Evolutionary conservation across 2,797 vertebrate genomes (phyloP).

Genomic region (Nothura maculosa): DNA sequence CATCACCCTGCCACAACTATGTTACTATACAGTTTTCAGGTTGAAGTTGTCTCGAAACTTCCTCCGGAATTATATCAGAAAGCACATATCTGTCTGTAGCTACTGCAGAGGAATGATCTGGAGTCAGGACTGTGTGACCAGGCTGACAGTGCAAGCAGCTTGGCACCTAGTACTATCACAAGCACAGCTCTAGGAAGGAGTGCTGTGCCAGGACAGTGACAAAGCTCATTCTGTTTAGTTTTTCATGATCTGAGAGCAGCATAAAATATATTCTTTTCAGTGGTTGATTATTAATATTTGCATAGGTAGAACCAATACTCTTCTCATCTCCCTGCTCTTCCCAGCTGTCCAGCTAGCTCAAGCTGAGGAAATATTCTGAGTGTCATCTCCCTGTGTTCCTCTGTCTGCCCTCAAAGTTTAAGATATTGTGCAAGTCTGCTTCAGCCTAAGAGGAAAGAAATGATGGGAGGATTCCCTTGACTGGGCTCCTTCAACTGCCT

Average conservation of each 20-base stretch:
- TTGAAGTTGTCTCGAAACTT: neutral
- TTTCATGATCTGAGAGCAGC: neutral
- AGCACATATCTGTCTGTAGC: rapidly evolving
- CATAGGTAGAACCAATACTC: neutral
- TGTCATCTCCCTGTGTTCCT: neutral
- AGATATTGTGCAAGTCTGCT: neutral
- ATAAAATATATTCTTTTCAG: neutral
- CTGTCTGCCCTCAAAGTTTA: neutral
- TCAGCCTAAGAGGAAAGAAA: neutral
- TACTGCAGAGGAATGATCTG: neutral
- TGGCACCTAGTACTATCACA: neutral
- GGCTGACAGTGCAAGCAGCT: neutral
- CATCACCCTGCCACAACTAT: neutral
- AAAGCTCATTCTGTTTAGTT: rapidly evolving
- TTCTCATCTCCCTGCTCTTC: rapidly evolving
- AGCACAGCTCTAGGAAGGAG: neutral
- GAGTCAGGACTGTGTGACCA: neutral
- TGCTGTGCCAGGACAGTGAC: neutral
- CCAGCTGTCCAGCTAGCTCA: neutral
- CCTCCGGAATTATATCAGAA: rapidly evolving
- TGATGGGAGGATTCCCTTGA: neutral
- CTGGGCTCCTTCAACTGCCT: neutral
- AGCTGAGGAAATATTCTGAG: neutral
- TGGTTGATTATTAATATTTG: neutral
- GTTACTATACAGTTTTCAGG: neutral